A percentile compares a stretch with the other conserved stretches of the same genome.
These are phyloP conservation scores for Rhinichthys klamathensis DNA, from an alignment of 2,113 vertebrate species.

Conservation along the genomic window DNA sequence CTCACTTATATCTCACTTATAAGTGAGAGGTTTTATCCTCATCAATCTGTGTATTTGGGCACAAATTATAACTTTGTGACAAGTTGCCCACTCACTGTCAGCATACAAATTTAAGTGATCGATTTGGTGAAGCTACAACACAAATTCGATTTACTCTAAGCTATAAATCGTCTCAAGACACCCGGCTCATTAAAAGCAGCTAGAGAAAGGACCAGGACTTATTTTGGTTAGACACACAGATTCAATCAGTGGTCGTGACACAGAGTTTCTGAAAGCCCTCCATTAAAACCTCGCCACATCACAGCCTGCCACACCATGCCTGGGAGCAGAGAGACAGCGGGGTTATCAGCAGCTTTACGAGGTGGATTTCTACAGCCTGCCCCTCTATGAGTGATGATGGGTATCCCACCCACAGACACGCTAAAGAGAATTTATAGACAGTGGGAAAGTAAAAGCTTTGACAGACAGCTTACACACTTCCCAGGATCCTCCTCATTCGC, in stretches of 20 bases:
- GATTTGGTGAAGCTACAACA: not conserved
- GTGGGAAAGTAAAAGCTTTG: constrained; percentile 13
- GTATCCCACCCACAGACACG: constrained; percentile 38
- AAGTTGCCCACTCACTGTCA: constrained; percentile 16
- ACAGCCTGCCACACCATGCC: constrained; percentile 47
- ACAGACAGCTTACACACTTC: constrained; percentile 52
- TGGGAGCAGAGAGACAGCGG: constrained; percentile 38
- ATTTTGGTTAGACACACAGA: constrained; percentile 10
- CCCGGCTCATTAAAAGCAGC: not conserved
- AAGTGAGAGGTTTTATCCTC: constrained; percentile 13
- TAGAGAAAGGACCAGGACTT: not conserved
- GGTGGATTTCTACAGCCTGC: constrained; percentile 10
- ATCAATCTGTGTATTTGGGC: not conserved
- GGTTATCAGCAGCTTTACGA: constrained; percentile 50
- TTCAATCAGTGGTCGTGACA: constrained; percentile 1
- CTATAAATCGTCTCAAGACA: not conserved
- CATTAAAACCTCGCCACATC: constrained; percentile 20
- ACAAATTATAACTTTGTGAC: constrained; percentile 24
- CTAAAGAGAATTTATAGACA: constrained; percentile 4
- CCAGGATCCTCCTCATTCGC: constrained; percentile 46
- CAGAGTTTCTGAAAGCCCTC: constrained; percentile 14
- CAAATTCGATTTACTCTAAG: not conserved
- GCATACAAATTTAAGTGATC: constrained; percentile 18
- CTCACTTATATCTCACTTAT: not conserved
- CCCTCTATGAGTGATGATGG: constrained; percentile 37